Percentiles rank a stretch among this genome's conserved stretches.
These are phyloP conservation scores for Heterotilapia buettikoferi DNA, from an alignment of 2,113 vertebrate genomes.

Conservation along the genomic window DNA sequence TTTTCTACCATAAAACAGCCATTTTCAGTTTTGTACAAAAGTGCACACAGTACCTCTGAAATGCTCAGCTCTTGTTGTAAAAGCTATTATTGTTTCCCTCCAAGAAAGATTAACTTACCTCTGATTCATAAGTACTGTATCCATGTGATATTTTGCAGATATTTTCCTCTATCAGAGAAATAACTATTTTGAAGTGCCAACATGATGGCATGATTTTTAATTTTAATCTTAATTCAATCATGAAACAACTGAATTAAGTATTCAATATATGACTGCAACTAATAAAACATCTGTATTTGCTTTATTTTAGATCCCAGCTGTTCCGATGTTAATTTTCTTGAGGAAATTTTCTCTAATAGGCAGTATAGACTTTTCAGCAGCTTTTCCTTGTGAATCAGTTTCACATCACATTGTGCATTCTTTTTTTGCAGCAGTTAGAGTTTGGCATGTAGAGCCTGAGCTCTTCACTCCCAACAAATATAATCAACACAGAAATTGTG, in stretches of 20 bases:
- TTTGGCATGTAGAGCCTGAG: neutral
- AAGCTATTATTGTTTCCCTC: neutral
- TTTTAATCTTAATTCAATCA: neutral
- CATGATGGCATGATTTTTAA: neutral
- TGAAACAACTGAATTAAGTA: neutral
- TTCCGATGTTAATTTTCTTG: neutral
- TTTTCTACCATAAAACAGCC: neutral
- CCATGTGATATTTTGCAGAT: neutral
- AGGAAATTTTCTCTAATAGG: neutral
- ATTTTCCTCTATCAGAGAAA: neutral
- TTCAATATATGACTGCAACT: neutral
- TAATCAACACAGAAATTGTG: neutral
- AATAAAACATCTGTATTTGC: neutral
- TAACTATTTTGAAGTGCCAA: neutral
- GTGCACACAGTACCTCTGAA: neutral
- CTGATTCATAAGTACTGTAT: conserved; percentile 25
- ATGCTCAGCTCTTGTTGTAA: neutral
- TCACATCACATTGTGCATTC: neutral
- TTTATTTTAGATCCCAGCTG: neutral
- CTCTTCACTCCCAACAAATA: neutral
- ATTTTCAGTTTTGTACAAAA: neutral
- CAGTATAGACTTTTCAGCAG: neutral
- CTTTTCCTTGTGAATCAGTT: neutral
- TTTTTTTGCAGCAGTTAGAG: neutral
- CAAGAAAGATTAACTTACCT: conserved; percentile 24